Percentiles rank a stretch among this genome's conserved stretches.
phyloP scores from a whole-genome alignment of 2,888 invertebrate genomes.

The Lasiommata megera region DNA sequence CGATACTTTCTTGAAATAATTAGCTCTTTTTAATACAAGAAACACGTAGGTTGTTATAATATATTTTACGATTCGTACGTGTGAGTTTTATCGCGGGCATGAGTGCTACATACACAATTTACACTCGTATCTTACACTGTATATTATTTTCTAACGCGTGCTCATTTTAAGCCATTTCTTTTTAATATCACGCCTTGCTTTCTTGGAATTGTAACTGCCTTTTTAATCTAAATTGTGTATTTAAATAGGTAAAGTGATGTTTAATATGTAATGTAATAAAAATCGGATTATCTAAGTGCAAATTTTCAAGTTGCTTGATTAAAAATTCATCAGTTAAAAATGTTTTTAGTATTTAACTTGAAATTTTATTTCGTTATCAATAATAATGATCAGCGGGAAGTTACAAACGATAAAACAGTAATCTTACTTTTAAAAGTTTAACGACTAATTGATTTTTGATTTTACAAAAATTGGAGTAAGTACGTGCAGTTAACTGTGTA shows the following conservation, averaged over 20 bases:
- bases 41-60: conserved; percentile 51
- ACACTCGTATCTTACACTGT: conserved; percentile 20
- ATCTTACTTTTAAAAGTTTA: too few species aligned
- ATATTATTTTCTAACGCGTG: conserved; percentile 7
- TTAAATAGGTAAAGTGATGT: too few species aligned
- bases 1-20: conserved; percentile 9
- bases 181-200: neutral
- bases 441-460: too few species aligned
- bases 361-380: too few species aligned
- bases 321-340: too few species aligned
- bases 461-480: too few species aligned
- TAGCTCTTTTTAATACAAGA: conserved; percentile 42
- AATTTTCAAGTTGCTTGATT: too few species aligned
- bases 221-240: neutral
- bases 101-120: conserved; percentile 35
- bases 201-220: neutral
- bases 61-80: conserved; percentile 59
- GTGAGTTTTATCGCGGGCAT: conserved; percentile 54
- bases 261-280: neutral
- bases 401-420: too few species aligned
- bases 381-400: too few species aligned
- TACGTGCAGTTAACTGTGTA: too few species aligned
- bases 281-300: too few species aligned
- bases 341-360: too few species aligned
- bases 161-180: conserved; percentile 7